A percentile compares a stretch with the other conserved stretches of the same genome.
These are phyloP conservation scores for Aporophyla nigra DNA, from an alignment of 2,888 invertebrate genomes.

Conservation along the genomic window DNA sequence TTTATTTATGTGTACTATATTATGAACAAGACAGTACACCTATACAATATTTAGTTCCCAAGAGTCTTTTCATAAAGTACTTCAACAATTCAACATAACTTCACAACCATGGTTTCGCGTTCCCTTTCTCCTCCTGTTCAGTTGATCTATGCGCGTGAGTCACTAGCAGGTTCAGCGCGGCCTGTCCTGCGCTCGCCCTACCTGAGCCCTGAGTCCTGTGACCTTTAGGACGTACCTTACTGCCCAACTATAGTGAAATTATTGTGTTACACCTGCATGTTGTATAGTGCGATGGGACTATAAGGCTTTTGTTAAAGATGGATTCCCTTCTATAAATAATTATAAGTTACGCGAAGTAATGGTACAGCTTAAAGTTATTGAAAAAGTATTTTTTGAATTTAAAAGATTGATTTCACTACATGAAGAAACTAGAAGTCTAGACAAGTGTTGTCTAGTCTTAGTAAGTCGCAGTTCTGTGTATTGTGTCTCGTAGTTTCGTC, in stretches of 20 bases:
- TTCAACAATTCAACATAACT: neutral
- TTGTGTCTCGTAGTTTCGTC: neutral
- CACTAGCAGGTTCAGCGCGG: slow-evolving; percentile 58
- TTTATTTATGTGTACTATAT: neutral
- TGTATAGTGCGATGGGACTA: too few species aligned
- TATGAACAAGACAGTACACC: neutral
- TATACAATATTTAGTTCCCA: neutral
- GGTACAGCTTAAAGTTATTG: too few species aligned
- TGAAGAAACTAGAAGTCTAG: too few species aligned
- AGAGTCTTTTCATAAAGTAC: neutral
- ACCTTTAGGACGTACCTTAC: slow-evolving; percentile 52
- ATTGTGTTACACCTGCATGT: slow-evolving; percentile 21
- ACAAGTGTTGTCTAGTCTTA: too few species aligned
- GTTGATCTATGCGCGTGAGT: slow-evolving; percentile 51
- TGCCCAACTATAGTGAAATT: slow-evolving; percentile 29
- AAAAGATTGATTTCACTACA: too few species aligned
- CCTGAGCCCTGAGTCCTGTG: slow-evolving; percentile 54
- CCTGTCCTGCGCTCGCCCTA: slow-evolving; percentile 18
- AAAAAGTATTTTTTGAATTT: neutral
- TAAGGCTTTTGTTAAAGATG: neutral
- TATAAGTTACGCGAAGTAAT: neutral
- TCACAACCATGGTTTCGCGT: neutral
- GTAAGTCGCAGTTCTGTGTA: neutral
- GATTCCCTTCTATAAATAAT: neutral
- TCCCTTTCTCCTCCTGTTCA: slow-evolving; percentile 19